Conservation (phyloP, 2,113 vertebrate genomes). For the Lepisosteus osseus region DNA sequence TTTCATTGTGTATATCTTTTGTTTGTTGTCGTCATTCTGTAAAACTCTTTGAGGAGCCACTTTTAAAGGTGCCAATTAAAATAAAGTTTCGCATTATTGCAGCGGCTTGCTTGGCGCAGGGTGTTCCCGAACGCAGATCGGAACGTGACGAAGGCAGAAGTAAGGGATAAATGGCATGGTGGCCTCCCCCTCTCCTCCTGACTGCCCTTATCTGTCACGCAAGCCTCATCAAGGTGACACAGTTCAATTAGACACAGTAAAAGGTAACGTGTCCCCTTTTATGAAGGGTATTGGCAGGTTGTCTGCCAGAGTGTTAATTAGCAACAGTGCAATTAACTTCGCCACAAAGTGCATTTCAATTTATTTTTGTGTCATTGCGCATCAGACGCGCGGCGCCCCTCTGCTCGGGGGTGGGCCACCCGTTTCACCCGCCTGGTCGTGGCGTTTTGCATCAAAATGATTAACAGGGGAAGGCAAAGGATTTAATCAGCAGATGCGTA, state of each 20-base stretch:
- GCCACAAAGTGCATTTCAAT: constrained; percentile 39
- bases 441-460: constrained; percentile 1
- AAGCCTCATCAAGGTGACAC: neutral
- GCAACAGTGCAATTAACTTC: constrained; percentile 56
- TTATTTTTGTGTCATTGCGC: constrained; percentile 1
- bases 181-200: neutral
- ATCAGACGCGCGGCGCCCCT: constrained; percentile 11
- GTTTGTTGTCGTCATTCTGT: no score
- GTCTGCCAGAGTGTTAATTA: constrained; percentile 50
- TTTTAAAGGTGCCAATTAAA: no score
- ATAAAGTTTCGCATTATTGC: no score
- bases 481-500: constrained; percentile 16
- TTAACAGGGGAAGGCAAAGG: constrained; percentile 3
- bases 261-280: neutral
- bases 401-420: neutral
- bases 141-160: no score
- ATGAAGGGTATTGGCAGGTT: constrained; percentile 4
- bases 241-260: neutral
- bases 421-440: constrained; percentile 15
- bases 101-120: no score
- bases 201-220: neutral
- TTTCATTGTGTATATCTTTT: no score
- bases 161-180: neutral
- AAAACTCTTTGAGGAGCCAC: no score
- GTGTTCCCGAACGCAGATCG: no score